phyloP scores from a whole-genome alignment of 2,888 invertebrate genomes.

The Cephus spinipes region DNA sequence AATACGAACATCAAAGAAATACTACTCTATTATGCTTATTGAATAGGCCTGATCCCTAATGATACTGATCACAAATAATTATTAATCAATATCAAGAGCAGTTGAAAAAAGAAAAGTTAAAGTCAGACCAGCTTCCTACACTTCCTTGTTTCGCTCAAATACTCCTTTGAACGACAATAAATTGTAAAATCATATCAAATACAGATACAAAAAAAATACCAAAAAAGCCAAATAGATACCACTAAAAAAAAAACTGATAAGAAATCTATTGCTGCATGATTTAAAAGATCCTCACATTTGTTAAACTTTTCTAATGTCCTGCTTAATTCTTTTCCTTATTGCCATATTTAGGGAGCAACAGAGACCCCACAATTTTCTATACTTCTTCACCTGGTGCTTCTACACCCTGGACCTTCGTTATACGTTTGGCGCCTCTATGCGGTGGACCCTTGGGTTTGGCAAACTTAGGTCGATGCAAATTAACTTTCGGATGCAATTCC shows the following conservation, averaged over 20 bases:
- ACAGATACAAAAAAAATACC: not conserved
- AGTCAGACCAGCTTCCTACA: constrained; percentile 16
- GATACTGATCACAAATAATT: constrained; percentile 5
- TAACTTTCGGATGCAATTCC: constrained; percentile 93
- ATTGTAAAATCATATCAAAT: not conserved
- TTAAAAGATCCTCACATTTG: too few species aligned
- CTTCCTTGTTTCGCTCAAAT: not conserved
- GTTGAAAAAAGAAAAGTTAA: too few species aligned
- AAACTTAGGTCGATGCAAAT: constrained; percentile 90
- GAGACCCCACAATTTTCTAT: constrained; percentile 24
- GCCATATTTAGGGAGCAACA: not conserved
- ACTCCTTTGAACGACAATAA: not conserved
- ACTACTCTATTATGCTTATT: constrained; percentile 16
- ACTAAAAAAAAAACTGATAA: constrained; percentile 4
- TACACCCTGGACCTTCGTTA: constrained; percentile 75
- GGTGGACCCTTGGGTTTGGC: constrained; percentile 97
- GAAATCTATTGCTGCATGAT: not conserved
- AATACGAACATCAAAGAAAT: not conserved
- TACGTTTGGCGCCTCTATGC: constrained; percentile 89
- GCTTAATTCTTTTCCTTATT: constrained; percentile 16
- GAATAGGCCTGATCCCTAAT: constrained; percentile 20
- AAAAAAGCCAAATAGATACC: not conserved
- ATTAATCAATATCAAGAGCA: not conserved
- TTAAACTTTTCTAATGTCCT: constrained; percentile 26
- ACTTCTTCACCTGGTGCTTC: constrained; percentile 45